These are phyloP conservation scores for Cnemophilus loriae DNA, from an alignment of 2,113 vertebrate species.

Conservation along the genomic window DNA sequence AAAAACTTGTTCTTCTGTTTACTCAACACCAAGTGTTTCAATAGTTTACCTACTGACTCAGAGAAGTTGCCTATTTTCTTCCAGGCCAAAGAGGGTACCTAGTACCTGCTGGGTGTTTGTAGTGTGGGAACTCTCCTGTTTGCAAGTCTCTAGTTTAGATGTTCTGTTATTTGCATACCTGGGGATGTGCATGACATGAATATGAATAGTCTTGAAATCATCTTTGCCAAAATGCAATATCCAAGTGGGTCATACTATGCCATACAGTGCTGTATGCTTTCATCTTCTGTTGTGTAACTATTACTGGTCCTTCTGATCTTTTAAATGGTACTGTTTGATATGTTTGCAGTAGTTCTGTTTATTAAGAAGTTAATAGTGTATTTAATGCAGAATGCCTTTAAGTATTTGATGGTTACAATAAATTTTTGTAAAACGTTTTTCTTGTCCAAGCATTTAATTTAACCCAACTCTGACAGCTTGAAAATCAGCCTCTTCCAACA, in stretches of 20 bases:
- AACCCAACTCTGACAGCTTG: slow-evolving; percentile 54
- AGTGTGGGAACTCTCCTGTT: slow-evolving; percentile 40
- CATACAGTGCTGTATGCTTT: slow-evolving; percentile 72
- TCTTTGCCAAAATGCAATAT: slow-evolving; percentile 60
- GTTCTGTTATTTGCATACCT: slow-evolving; percentile 60
- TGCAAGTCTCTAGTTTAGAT: slow-evolving; percentile 57
- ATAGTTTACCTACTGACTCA: slow-evolving; percentile 49
- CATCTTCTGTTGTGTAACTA: slow-evolving; percentile 67
- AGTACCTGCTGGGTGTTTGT: slow-evolving; percentile 21
- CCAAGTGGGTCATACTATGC: slow-evolving; percentile 55
- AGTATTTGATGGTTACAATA: slow-evolving; percentile 75
- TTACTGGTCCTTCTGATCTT: slow-evolving; percentile 64
- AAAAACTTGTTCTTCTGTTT: slow-evolving; percentile 50
- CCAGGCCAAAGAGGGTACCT: slow-evolving; percentile 62
- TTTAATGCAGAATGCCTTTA: slow-evolving; percentile 72
- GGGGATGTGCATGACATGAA: slow-evolving; percentile 50
- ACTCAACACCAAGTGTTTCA: slow-evolving; percentile 32
- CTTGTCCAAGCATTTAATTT: slow-evolving; percentile 79
- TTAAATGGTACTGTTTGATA: slow-evolving; percentile 68
- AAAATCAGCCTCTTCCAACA: slow-evolving; percentile 5
- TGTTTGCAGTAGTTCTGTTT: slow-evolving; percentile 71
- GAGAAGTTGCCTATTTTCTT: slow-evolving; percentile 54
- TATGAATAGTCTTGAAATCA: slow-evolving; percentile 57
- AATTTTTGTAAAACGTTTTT: slow-evolving; percentile 78
- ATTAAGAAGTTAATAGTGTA: slow-evolving; percentile 71